Evolutionary conservation across 2,113 vertebrate genomes (phyloP).

Genomic region (Heteronetta atricapilla): DNA sequence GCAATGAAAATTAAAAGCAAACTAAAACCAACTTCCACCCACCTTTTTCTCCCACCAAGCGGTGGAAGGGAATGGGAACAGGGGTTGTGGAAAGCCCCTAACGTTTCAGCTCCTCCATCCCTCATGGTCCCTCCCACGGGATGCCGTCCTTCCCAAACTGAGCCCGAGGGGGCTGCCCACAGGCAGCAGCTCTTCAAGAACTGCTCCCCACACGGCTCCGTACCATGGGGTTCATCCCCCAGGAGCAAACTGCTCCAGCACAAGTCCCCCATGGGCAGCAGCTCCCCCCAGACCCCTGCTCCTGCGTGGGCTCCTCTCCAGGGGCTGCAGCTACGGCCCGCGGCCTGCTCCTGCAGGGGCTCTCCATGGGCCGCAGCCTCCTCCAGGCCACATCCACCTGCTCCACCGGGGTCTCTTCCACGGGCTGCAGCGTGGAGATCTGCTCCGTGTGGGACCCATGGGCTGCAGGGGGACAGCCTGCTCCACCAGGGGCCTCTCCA

Average conservation of each 20-base stretch:
- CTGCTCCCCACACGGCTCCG: neutral
- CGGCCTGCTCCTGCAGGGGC: neutral
- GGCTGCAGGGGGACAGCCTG: too few relatives aligned
- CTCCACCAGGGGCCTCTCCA: too few relatives aligned
- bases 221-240: neutral
- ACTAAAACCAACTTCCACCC: neutral
- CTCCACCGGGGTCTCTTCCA: neutral
- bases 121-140: neutral
- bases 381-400: neutral
- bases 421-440: too few relatives aligned
- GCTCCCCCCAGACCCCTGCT: neutral
- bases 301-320: neutral
- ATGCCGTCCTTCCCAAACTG: neutral
- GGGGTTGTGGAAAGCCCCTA: neutral
- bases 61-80: neutral
- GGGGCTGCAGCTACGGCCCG: neutral
- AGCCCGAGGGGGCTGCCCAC: neutral
- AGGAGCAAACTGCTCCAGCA: neutral
- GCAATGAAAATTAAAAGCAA: neutral
- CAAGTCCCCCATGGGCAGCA: neutral
- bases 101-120: neutral
- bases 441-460: too few relatives aligned
- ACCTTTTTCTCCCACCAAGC: neutral
- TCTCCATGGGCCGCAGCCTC: neutral
- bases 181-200: neutral